Evolutionary conservation across 1,140 invertebrate species (phyloP), one percentile per base, ranked within the genome.

Genomic region (Scaptomyza pallida): DNA sequence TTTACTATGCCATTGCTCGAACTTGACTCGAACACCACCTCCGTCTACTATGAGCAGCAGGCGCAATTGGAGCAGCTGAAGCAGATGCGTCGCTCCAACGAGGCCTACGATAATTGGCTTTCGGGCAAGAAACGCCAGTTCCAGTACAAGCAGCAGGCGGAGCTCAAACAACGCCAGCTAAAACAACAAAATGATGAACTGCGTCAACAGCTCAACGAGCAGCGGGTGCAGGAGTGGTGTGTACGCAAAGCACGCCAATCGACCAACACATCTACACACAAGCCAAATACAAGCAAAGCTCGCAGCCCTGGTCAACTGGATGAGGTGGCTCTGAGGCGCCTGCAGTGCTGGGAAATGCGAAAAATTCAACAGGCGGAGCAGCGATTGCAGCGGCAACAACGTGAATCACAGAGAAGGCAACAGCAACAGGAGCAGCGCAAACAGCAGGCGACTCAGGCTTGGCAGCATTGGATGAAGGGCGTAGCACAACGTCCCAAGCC

Each of bases 41-140:
- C 77, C 1, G 5, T 67, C 1, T 50, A 54, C 30, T 65, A 41
- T n/a, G 74, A 67, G 3, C 67, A 50, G 13, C 72, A 57, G n/a
- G 35, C 48, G 0, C 67, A 50, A 23, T 23, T 56, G 67, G 48
- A 65, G 5, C 35, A 56, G 5, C 13, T 74, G n/a, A 75, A 59
- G 1, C 8, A 77, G 9, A 19, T 68, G 15, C 61, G 77, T 0
- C 50, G 57, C 1, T 59, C 71, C 5, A 44, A 37, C 9, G 82
- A 78, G 40, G 81, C 81, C 47, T 86, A 78, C 45, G 63, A 78
- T 12, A 86, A 75, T 26, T 86, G 81, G 81, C 47, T 86, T 8
- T 72, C 74, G n/a, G 74, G 43, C 13, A 86, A 86, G 64, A 52
- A 50, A 3, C 59, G 41, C 2, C 71, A 72, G 15, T 16, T 35